Base-by-base conservation (phyloP, 2,888 invertebrate species). In the Meghimatium bilineatum region DNA sequence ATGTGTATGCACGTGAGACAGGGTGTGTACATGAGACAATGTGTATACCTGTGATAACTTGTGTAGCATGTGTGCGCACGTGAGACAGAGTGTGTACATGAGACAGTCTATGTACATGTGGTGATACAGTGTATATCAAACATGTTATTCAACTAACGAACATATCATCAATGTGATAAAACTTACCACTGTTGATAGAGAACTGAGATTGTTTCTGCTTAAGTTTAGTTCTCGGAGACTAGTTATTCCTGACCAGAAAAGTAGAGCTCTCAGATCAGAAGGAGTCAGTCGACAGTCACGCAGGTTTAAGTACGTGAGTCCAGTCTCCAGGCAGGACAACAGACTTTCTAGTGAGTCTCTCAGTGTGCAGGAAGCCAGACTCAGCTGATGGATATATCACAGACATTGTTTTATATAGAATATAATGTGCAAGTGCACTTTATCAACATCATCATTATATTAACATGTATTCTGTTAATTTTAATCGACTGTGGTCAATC, bases 301-400 rank as follows among this genome's bases (percentile, higher is more conserved):
- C 20, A 92, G 85, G 79, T 90, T 90, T 12, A 92, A 83, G 83
- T 89, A 92, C n/a, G 71, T 82, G 10, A 91, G 60, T 3, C 75
- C 67, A 72, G 87, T 87, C 2, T 79, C 66, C 26, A 91, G 60
- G 23, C 84, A 87, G 26, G 71, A 72, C 34, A 92, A 86, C 6
- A 91, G 81, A 12, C 67, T 71, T 14, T 84, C 76, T 52, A 91
- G 87, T 29, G 85, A 80, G 79, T 88, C 89, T 29, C 86, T 82
- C 32, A 92, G 84, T 72, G 91, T 90, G 84, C 91, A 91, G 60
- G 91, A 91, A 29, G 90, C 86, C 56, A 92, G 85, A 84, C 89
- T 90, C 32, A 92, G 80, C 80, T 89, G 80, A 34, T 26, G 23
- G 63, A 63, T 8, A 6, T 23, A 56, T 69, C 38, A 69, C 2